Evolutionary conservation across 2,113 vertebrate genomes (phyloP), one percentile per base, ranked within the genome.

Genomic region (Regulus satrapa): DNA sequence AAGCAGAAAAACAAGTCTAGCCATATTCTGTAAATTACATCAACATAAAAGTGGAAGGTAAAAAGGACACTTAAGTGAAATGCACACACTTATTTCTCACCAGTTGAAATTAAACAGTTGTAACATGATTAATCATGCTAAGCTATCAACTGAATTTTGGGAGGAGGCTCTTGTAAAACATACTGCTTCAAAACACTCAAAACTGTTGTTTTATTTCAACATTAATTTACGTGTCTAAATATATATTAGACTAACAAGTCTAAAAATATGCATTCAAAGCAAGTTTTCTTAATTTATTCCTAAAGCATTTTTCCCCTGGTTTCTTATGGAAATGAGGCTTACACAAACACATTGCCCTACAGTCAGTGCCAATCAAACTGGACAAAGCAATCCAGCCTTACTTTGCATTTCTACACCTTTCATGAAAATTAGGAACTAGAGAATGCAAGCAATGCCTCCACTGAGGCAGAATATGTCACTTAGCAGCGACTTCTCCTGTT

Each of bases 271-370:
- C 69, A 91, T 67, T 69, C 68, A 86, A 89, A 63, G 5, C 29
- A 84, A 89, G 72, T 67, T 63, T 63, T 55, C 89, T n/a, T 92
- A 69, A 87, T 92, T 76, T 77, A 92, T 89, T 94, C 89, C 77
- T 46, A 51, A 46, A 49, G 80, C 61, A 75, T 73, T 96, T 93
- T 81, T 10, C 66, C 36, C 61, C 59, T 19, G 32, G 51, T 84
- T 95, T 94, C 89, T 95, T 74, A 96, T 59, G 93, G 80, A 94
- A 95, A 92, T 81, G 55, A 95, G 73, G 68, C 84, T 72, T 67
- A 92, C 21, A 76, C 83, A 94, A 92, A 85, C 34, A 90, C 59
- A 64, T 0, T 83, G 91, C 71, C 85, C 79, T n/a, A 40, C 62
- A 34, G 79, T 91, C 75, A 85, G 36, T 36, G 94, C 41, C 93